These are phyloP conservation scores for Ranitomeya imitator DNA, from an alignment of 2,113 vertebrate species.

Conservation along the genomic window DNA sequence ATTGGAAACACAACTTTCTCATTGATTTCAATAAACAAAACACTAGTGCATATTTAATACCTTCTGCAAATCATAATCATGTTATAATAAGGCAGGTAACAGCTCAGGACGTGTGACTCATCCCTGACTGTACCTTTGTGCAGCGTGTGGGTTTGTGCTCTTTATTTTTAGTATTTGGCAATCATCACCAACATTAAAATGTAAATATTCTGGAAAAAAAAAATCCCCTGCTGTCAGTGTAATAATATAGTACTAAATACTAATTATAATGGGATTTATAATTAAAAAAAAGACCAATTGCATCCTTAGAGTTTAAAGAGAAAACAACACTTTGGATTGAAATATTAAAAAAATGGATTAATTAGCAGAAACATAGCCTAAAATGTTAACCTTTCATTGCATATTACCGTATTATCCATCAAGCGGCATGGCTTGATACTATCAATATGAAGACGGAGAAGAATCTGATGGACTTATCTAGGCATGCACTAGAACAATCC, in stretches of 20 bases:
- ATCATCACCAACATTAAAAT: constrained; percentile 3
- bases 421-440: too few species aligned
- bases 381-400: background rate
- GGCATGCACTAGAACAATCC: too few species aligned
- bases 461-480: too few species aligned
- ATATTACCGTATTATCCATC: too few species aligned
- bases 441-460: too few species aligned
- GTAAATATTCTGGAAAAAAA: constrained; percentile 10
- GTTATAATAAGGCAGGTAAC: background rate
- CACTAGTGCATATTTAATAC: background rate
- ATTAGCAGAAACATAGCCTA: background rate
- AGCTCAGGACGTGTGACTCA: background rate
- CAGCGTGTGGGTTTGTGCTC: background rate
- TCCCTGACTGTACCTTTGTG: background rate
- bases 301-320: background rate
- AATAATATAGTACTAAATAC: background rate
- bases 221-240: background rate
- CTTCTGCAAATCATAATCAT: background rate
- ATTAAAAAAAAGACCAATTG: background rate
- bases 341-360: background rate
- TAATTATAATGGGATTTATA: background rate
- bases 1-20: background rate
- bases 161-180: constrained; percentile 37
- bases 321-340: background rate
- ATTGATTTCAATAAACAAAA: background rate